Evolutionary conservation across 2,113 vertebrate genomes (phyloP).

Genomic region (Syrrhaptes paradoxus): DNA sequence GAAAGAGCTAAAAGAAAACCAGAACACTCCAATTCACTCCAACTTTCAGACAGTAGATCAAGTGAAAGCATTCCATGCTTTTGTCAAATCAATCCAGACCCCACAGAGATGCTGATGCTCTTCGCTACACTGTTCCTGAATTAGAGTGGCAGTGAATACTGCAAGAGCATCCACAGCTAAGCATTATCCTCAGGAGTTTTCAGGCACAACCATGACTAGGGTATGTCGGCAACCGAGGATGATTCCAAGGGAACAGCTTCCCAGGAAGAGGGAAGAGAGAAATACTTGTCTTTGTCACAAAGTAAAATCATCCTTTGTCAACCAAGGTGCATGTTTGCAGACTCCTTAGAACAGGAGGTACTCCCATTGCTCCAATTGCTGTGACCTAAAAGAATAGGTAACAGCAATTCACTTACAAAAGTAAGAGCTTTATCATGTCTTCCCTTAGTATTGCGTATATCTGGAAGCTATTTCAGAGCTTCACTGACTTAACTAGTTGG

Average conservation of each 20-base stretch:
- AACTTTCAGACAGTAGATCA: background rate
- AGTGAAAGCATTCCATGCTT: background rate
- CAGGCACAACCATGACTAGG: background rate
- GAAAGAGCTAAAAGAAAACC: background rate
- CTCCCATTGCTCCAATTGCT: background rate
- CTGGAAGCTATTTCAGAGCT: background rate
- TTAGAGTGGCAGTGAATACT: background rate
- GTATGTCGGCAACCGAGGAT: rapidly evolving
- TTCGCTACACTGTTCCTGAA: background rate
- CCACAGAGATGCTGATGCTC: rapidly evolving
- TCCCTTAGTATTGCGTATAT: background rate
- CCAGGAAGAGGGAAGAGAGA: background rate
- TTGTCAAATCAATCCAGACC: background rate
- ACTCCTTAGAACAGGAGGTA: background rate
- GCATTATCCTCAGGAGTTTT: background rate
- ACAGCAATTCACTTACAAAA: background rate
- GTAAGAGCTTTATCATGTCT: background rate
- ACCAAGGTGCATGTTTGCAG: background rate
- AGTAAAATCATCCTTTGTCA: background rate
- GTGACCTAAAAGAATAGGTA: background rate
- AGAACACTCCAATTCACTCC: background rate
- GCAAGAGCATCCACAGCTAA: background rate
- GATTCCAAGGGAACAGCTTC: background rate
- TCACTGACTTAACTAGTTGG: background rate
- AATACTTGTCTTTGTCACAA: background rate